Evolutionary conservation across 2,113 vertebrate species (phyloP), one percentile per base, ranked within the genome.

Genomic region (Nannobrachium achirus): DNA sequence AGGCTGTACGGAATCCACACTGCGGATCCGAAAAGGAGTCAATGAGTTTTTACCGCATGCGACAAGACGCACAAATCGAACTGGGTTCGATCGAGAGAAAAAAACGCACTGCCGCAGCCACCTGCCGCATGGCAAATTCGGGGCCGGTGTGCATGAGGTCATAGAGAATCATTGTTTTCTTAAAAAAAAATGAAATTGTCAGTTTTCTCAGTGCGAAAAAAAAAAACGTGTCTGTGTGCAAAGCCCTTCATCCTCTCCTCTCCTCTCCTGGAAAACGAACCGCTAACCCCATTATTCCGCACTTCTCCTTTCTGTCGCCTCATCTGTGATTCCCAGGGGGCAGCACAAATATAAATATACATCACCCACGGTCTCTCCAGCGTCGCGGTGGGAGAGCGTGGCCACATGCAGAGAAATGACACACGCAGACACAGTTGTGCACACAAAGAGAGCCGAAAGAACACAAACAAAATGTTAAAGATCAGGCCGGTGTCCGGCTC

Each of bases 391-490:
- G 46, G 63, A 71, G 73, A 63, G 11, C 2, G 57, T 13, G 80
- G 71, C 84, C 85, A 88, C 82, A 83, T 82, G 66, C 79, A 86
- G 76, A 69, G 68, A 66, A 66, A 73, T 56, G 20, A 84, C 69
- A 64, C 60, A 73, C 41, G 63, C n/a, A 71, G 19, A 63, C 18
- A 60, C 42, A 42, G 16, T 52, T 15, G 16, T 52, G 16, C 7
- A 14, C 60, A 50, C n/a, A 49, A 7, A 38, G 53, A 20, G 2
- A 14, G 20, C 42, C 11, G 20, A 86, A 77, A 59, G 61, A 80
- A 87, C 74, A 89, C 76, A 88, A 88, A 86, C 81, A 79, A 49
- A n/a, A 56, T n/a, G 16, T 66, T 10, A 63, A 61, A 69, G 69
- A 38, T 0, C 11, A 5, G 69, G 58, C 16, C 66, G 79, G 83